These are phyloP conservation scores for Hirundo rustica DNA, from an alignment of 2,797 vertebrate species.

Conservation along the genomic window DNA sequence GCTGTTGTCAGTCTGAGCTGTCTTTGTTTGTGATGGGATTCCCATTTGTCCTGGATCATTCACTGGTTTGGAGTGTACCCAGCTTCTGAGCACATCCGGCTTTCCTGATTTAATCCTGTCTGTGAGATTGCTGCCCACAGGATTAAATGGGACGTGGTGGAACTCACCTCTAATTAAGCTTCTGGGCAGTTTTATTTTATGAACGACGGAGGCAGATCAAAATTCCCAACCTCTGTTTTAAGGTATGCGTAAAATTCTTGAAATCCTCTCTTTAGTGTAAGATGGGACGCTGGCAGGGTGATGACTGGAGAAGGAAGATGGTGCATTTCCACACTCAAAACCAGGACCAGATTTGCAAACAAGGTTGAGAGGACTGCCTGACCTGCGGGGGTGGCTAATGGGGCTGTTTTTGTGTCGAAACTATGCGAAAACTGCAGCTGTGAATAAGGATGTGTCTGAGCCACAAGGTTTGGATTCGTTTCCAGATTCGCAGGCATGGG, in stretches of 20 bases:
- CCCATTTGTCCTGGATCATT: not conserved
- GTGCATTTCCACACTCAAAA: slow-evolving; percentile 2
- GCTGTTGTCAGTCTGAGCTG: not conserved
- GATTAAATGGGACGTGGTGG: not conserved
- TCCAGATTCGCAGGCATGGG: slow-evolving; percentile 47
- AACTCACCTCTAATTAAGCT: not conserved
- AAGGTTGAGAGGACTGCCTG: slow-evolving; percentile 36
- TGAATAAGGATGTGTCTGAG: slow-evolving; percentile 29
- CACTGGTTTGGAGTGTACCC: not conserved
- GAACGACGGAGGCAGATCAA: not conserved
- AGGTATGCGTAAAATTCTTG: not conserved
- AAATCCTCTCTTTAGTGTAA: not conserved
- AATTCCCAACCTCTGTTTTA: not conserved
- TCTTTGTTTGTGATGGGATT: not conserved
- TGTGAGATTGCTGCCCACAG: not conserved
- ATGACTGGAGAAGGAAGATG: not conserved
- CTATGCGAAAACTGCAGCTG: slow-evolving; percentile 36
- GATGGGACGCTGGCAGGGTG: not conserved
- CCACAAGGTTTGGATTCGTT: not conserved
- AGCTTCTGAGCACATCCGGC: not conserved
- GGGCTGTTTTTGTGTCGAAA: slow-evolving; percentile 41
- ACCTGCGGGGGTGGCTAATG: slow-evolving; percentile 30
- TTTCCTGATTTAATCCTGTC: not conserved
- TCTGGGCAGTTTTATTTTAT: not conserved
- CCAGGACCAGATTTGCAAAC: not conserved